Percentiles rank a stretch among this genome's conserved stretches.
Evolutionary conservation across 2,888 invertebrate genomes (phyloP).

Genomic region (Caenorhabditis sp.): DNA sequence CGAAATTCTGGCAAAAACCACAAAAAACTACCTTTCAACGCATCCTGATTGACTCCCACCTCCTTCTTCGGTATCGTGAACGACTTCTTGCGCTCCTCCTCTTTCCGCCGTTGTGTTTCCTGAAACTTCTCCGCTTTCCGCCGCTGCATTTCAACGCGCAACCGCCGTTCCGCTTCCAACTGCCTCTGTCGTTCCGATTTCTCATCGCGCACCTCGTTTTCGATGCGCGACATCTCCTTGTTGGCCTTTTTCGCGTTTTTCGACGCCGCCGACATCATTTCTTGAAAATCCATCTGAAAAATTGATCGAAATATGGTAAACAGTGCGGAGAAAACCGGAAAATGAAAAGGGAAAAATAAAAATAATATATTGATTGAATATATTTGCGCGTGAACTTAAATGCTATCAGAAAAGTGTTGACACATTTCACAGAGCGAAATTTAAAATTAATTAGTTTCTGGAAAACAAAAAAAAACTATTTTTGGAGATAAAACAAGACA

Average conservation of each 20-base stretch:
- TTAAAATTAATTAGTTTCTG: too few species aligned
- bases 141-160: slow-evolving; percentile 20
- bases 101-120: slow-evolving; percentile 16
- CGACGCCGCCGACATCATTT: slow-evolving; percentile 40
- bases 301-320: background rate
- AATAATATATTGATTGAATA: background rate
- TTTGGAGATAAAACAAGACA: too few species aligned
- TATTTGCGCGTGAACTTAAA: too few species aligned
- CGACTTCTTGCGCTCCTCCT: slow-evolving; percentile 24
- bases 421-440: too few species aligned
- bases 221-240: slow-evolving; percentile 34
- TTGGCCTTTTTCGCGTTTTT: slow-evolving; percentile 43
- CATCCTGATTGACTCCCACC: too few species aligned
- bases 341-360: background rate
- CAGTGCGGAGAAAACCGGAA: background rate
- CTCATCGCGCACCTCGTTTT: slow-evolving; percentile 32
- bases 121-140: slow-evolving; percentile 34
- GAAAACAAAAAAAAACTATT: too few species aligned
- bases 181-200: slow-evolving; percentile 21
- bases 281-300: slow-evolving; percentile 44
- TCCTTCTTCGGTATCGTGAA: background rate
- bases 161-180: slow-evolving; percentile 29
- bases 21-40: background rate
- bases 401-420: too few species aligned
- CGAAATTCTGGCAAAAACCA: slow-evolving; percentile 1